phyloP scores from a whole-genome alignment of 2,888 invertebrate genomes.

The Caenorhabditis sp. region DNA sequence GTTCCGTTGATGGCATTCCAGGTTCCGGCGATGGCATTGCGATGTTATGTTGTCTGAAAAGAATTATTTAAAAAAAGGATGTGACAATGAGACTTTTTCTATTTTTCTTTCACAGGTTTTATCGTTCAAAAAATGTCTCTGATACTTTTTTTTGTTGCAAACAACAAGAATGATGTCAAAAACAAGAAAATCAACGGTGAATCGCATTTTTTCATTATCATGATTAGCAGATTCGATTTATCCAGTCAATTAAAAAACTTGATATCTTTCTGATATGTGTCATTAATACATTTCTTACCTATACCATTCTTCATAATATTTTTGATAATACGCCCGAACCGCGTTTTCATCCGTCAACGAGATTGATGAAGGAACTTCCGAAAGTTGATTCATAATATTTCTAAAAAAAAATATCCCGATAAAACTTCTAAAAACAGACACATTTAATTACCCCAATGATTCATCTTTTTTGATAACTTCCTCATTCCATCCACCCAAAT shows the following conservation, averaged over 20 bases:
- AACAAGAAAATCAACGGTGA: too few relatives aligned
- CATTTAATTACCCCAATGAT: not conserved
- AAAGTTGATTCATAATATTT: constrained; percentile 23
- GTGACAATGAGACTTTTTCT: not conserved
- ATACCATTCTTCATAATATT: constrained; percentile 45
- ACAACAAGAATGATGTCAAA: too few relatives aligned
- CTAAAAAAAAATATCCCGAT: constrained; percentile 4
- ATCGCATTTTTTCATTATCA: not conserved
- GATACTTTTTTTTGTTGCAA: too few relatives aligned
- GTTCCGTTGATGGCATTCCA: not conserved
- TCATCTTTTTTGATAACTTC: constrained; percentile 4
- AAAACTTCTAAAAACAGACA: not conserved
- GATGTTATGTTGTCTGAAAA: constrained; percentile 30
- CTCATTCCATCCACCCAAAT: constrained; percentile 45
- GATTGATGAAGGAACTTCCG: constrained; percentile 15
- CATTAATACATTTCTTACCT: constrained; percentile 13
- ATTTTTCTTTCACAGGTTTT: not conserved
- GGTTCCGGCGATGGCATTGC: not conserved
- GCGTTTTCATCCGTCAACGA: constrained; percentile 24
- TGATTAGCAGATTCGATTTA: not conserved
- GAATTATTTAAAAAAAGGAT: too few relatives aligned
- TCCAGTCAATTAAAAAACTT: not conserved
- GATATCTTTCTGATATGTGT: not conserved
- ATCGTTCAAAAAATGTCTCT: not conserved
- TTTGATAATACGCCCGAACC: constrained; percentile 32